A percentile compares a stretch with the other conserved stretches of the same genome.
Conservation (phyloP, 2,113 vertebrate genomes). For the Mola mola region DNA sequence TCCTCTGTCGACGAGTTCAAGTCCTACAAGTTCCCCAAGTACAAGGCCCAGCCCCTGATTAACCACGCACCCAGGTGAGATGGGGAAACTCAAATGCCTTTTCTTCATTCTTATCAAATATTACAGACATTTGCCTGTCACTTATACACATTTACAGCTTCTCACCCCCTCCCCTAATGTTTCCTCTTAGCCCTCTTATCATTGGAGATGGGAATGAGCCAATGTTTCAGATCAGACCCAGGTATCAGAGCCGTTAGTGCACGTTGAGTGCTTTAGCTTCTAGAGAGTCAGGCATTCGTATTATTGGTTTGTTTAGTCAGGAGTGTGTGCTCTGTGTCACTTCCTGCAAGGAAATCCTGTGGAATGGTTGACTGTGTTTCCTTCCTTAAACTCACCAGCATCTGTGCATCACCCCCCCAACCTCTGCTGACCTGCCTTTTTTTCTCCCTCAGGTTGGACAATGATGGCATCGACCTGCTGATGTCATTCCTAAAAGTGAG, state of each 20-base stretch:
- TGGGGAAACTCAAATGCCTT: slow-evolving; percentile 34
- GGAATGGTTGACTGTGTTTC: slow-evolving; percentile 76
- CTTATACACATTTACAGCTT: neutral
- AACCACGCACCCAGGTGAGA: slow-evolving; percentile 94
- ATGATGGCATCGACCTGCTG: slow-evolving; percentile 93
- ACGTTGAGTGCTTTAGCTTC: slow-evolving; percentile 23
- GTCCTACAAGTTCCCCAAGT: slow-evolving; percentile 95
- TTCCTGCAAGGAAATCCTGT: slow-evolving; percentile 81
- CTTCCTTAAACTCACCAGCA: slow-evolving; percentile 59
- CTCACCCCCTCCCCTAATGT: neutral
- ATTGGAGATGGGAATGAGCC: slow-evolving; percentile 55
- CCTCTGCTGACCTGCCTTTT: slow-evolving; percentile 48
- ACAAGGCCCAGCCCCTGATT: slow-evolving; percentile 91
- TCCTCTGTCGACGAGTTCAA: slow-evolving; percentile 93
- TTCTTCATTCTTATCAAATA: neutral
- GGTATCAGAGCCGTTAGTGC: slow-evolving; percentile 44
- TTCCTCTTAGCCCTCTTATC: slow-evolving; percentile 53
- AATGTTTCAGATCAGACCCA: slow-evolving; percentile 43
- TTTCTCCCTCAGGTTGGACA: slow-evolving; percentile 86
- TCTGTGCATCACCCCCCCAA: slow-evolving; percentile 52
- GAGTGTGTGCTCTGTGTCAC: slow-evolving; percentile 63
- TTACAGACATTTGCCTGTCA: neutral
- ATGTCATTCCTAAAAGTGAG: slow-evolving; percentile 94
- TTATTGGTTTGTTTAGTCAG: slow-evolving; percentile 58
- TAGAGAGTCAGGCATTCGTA: slow-evolving; percentile 21